Percentiles rank a stretch among this genome's conserved stretches.
phyloP scores from a whole-genome alignment of 2,113 vertebrate species.

The Muntiacus muntjak region DNA sequence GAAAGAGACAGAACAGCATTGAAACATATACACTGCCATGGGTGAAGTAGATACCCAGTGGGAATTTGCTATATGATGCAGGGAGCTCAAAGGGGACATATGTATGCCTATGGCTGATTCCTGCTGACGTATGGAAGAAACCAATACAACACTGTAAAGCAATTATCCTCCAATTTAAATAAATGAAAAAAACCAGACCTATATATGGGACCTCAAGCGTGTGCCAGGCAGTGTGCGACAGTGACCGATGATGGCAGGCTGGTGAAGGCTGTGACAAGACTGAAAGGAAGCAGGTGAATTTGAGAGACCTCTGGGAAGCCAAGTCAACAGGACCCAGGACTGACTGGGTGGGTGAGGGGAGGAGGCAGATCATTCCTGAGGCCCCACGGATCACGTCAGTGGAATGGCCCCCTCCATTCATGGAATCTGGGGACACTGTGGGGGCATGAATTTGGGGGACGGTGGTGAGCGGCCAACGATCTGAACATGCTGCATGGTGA shows the following conservation, averaged over 20 bases:
- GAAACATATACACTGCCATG: background rate
- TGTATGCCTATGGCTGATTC: background rate
- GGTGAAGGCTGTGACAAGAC: background rate
- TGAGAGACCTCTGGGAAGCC: background rate
- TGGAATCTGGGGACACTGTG: background rate
- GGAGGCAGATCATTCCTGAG: background rate
- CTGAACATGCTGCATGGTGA: background rate
- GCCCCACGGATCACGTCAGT: background rate
- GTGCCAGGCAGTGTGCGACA: background rate
- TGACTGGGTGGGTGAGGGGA: background rate
- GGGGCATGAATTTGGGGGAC: background rate
- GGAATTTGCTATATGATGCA: background rate
- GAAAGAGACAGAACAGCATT: background rate
- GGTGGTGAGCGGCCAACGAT: rapidly evolving
- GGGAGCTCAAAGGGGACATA: background rate
- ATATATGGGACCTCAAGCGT: rapidly evolving
- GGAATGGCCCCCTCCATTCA: background rate
- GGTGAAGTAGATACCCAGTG: background rate
- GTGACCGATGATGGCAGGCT: background rate
- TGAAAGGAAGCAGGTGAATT: background rate
- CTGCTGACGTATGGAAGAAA: background rate
- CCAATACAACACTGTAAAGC: background rate
- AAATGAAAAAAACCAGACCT: background rate
- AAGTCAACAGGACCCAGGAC: background rate
- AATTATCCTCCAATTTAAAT: background rate